Conservation (phyloP, 2,113 vertebrate species). For the Clarias magur region DNA sequence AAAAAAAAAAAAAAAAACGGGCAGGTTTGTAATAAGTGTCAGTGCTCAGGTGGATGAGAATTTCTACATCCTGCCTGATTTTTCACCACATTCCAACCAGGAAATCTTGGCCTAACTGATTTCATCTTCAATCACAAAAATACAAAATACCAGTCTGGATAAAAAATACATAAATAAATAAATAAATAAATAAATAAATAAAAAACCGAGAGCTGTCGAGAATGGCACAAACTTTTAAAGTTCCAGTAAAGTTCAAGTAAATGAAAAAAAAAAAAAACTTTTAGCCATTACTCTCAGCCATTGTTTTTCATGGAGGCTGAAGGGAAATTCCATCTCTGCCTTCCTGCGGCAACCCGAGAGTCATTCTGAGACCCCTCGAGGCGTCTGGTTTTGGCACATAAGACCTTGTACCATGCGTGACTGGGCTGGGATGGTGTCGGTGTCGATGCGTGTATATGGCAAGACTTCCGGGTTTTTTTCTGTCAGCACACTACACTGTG, state of each 20-base stretch:
- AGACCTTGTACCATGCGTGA: slow-evolving; percentile 79
- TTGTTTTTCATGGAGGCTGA: neutral
- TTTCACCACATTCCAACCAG: neutral
- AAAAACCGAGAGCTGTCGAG: neutral
- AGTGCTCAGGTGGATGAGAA: neutral
- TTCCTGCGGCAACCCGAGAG: slow-evolving; percentile 80
- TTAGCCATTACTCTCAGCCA: neutral
- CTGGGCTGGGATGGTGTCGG: slow-evolving; percentile 75
- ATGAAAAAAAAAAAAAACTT: slow-evolving; percentile 8
- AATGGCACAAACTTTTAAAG: slow-evolving; percentile 63
- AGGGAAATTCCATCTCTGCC: slow-evolving; percentile 38
- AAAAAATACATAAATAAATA: too few relatives aligned
- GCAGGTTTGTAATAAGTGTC: neutral
- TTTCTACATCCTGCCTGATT: neutral
- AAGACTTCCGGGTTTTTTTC: slow-evolving; percentile 81
- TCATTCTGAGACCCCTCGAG: slow-evolving; percentile 77
- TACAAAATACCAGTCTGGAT: neutral
- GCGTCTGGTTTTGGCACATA: slow-evolving; percentile 85
- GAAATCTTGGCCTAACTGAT: neutral
- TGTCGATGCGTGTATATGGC: slow-evolving; percentile 78
- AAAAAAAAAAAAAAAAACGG: neutral
- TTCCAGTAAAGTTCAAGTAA: slow-evolving; percentile 77
- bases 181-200: too few relatives aligned
- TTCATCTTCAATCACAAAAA: neutral
- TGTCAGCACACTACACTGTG: slow-evolving; percentile 94